Conservation (phyloP, 2,888 invertebrate species). For the Neocrepidodera transversa region DNA sequence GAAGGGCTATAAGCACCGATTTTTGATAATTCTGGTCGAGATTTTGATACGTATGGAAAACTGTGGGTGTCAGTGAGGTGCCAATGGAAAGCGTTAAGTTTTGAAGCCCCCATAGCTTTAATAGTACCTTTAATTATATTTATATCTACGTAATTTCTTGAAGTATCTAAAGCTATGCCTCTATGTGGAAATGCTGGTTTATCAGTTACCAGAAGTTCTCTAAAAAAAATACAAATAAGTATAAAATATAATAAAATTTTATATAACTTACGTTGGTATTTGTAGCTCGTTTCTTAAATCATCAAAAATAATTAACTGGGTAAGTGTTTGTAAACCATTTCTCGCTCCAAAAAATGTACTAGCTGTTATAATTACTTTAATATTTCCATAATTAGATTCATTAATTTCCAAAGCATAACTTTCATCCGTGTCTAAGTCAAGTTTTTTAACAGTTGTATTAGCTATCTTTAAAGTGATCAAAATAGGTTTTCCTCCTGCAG, state of each 20-base stretch:
- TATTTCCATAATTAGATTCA: slow-evolving; percentile 58
- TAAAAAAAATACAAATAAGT: slow-evolving; percentile 33
- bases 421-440: slow-evolving; percentile 68
- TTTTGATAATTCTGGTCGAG: slow-evolving; percentile 74
- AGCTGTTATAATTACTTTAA: slow-evolving; percentile 66
- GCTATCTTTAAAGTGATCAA: slow-evolving; percentile 55
- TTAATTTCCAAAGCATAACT: slow-evolving; percentile 63
- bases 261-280: slow-evolving; percentile 60
- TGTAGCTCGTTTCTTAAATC: slow-evolving; percentile 68
- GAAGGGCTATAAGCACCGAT: slow-evolving; percentile 81
- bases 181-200: slow-evolving; percentile 86
- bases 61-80: slow-evolving; percentile 93
- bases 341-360: slow-evolving; percentile 72
- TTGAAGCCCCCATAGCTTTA: slow-evolving; percentile 89
- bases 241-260: background rate
- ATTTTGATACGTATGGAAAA: slow-evolving; percentile 84
- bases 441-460: slow-evolving; percentile 38
- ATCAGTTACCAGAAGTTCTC: slow-evolving; percentile 72
- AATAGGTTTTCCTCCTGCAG: slow-evolving; percentile 59
- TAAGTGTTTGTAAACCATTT: slow-evolving; percentile 72
- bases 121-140: slow-evolving; percentile 77
- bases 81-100: slow-evolving; percentile 95
- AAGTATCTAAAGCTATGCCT: slow-evolving; percentile 77
- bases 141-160: slow-evolving; percentile 83
- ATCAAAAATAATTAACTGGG: slow-evolving; percentile 73